Percentiles rank a stretch among this genome's conserved stretches.
These are phyloP conservation scores for Gallirallus australis DNA, from an alignment of 2,797 vertebrate genomes.

Conservation along the genomic window DNA sequence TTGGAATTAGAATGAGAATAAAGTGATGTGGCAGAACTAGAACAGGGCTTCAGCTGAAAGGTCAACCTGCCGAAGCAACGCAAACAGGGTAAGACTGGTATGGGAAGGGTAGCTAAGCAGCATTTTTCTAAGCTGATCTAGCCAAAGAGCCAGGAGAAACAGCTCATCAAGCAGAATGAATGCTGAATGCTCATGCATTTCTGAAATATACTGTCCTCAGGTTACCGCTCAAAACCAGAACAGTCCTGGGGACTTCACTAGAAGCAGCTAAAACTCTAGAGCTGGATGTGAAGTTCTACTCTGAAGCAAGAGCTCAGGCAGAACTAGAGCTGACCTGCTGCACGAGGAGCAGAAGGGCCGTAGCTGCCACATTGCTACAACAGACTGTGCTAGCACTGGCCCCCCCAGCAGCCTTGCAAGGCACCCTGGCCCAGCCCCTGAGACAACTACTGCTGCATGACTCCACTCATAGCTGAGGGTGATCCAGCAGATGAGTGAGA, in stretches of 20 bases:
- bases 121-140: slow-evolving; percentile 36
- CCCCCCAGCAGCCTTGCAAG: background rate
- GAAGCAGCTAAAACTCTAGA: slow-evolving; percentile 4
- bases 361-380: background rate
- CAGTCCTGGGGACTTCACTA: background rate
- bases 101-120: slow-evolving; percentile 25
- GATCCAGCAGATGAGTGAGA: background rate
- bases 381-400: background rate
- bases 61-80: fast-evolving
- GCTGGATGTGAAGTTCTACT: background rate
- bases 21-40: slow-evolving; percentile 27
- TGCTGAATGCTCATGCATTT: slow-evolving; percentile 4
- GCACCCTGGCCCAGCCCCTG: background rate
- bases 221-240: background rate
- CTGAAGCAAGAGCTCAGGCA: background rate
- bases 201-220: background rate
- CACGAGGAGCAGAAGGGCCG: background rate
- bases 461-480: background rate
- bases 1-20: background rate
- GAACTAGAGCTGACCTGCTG: background rate
- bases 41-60: background rate
- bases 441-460: fast-evolving
- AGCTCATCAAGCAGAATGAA: background rate
- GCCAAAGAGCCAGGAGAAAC: slow-evolving; percentile 8
- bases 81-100: background rate